Evolutionary conservation across 2,797 vertebrate species (phyloP).

Genomic region (Coranthus polyacanthus): DNA sequence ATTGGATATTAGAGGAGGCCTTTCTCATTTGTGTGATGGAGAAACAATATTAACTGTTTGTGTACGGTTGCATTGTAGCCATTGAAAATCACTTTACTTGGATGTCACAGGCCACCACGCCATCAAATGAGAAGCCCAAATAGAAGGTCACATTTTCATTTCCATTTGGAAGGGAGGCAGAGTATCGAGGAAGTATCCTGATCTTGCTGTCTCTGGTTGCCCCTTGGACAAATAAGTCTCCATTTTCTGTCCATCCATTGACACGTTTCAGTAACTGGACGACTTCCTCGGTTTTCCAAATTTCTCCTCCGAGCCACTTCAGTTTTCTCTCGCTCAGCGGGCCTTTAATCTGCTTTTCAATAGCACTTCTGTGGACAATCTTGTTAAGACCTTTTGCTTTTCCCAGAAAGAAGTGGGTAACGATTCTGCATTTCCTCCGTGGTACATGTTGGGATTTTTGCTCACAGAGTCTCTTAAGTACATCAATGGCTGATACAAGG

Average conservation of each 20-base stretch:
- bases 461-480: slow-evolving; percentile 61
- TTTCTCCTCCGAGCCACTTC: slow-evolving; percentile 75
- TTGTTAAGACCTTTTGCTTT: slow-evolving; percentile 77
- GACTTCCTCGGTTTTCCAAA: slow-evolving; percentile 63
- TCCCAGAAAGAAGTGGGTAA: slow-evolving; percentile 78
- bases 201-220: slow-evolving; percentile 46
- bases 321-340: slow-evolving; percentile 72
- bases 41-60: too few species aligned
- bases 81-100: too few species aligned
- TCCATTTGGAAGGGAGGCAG: slow-evolving; percentile 64
- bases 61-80: too few species aligned
- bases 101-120: slow-evolving; percentile 75
- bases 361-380: slow-evolving; percentile 74
- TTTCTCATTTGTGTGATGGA: too few species aligned
- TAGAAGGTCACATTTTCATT: slow-evolving; percentile 83
- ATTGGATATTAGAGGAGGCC: too few species aligned
- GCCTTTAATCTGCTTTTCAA: slow-evolving; percentile 77
- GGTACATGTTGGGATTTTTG: slow-evolving; percentile 68
- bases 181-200: slow-evolving; percentile 59
- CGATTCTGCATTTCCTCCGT: slow-evolving; percentile 70
- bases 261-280: slow-evolving; percentile 67
- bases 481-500: slow-evolving; percentile 69
- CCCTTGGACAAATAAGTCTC: slow-evolving; percentile 65
- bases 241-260: slow-evolving; percentile 82
- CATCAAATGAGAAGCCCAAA: slow-evolving; percentile 82